Percentiles rank a stretch among this genome's conserved stretches.
Conservation (phyloP, 2,888 invertebrate genomes). For the Choreutis nemorana region DNA sequence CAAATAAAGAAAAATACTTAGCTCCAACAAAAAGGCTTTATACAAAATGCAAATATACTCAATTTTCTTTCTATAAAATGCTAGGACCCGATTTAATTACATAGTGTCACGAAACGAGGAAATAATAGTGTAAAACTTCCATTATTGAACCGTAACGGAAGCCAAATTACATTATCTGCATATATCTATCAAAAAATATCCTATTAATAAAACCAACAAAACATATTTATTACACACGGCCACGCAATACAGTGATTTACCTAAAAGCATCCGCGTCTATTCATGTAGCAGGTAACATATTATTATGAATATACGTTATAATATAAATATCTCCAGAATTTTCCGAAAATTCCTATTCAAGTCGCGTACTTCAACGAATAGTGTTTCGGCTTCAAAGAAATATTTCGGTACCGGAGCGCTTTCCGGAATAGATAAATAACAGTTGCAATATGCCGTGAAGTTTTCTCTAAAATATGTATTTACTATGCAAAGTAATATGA, state of each 20-base stretch:
- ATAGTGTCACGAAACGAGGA: too few relatives aligned
- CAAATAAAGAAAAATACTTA: too few relatives aligned
- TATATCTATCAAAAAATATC: slow-evolving; percentile 20
- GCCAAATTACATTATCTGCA: too few relatives aligned
- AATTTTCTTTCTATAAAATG: too few relatives aligned
- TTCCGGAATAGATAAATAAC: slow-evolving; percentile 31
- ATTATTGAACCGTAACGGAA: too few relatives aligned
- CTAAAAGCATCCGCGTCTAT: slow-evolving; percentile 43
- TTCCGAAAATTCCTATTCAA: slow-evolving; percentile 36
- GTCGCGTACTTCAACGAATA: slow-evolving; percentile 32
- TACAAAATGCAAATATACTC: too few relatives aligned
- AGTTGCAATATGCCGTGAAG: slow-evolving; percentile 33
- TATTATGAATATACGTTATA: too few relatives aligned
- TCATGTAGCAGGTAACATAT: too few relatives aligned
- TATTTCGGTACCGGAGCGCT: slow-evolving; percentile 28
- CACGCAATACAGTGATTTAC: slow-evolving; percentile 53
- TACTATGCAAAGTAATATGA: too few relatives aligned
- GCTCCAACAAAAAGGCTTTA: too few relatives aligned
- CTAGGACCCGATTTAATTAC: too few relatives aligned
- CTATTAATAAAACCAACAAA: slow-evolving; percentile 28
- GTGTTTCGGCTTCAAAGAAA: slow-evolving; percentile 38
- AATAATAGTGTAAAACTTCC: neutral
- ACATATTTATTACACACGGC: slow-evolving; percentile 27
- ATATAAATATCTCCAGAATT: slow-evolving; percentile 23
- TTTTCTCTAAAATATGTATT: too few relatives aligned